Conservation (phyloP, 92 coral and sea anemone genomes). For the Anthopleura xanthogrammica region DNA sequence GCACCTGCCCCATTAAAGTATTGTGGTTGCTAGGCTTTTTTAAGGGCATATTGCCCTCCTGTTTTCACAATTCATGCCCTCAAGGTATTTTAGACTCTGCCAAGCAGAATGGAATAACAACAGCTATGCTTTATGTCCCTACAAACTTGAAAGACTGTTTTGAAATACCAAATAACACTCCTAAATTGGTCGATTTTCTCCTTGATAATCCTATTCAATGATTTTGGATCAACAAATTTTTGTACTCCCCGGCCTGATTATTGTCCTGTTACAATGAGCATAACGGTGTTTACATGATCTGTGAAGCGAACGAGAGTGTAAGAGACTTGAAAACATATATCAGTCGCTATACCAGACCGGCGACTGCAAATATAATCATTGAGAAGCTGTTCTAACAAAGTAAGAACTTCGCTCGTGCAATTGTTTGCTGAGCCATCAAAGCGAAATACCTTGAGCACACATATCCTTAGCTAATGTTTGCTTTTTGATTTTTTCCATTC, state of each 20-base stretch:
- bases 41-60: constrained; percentile 30
- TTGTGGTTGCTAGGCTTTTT: constrained; percentile 46
- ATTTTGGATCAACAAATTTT: constrained; percentile 13
- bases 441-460: constrained; percentile 71
- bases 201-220: not conserved
- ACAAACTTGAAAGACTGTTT: constrained; percentile 20
- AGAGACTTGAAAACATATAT: constrained; percentile 11
- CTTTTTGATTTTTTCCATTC: constrained; percentile 58
- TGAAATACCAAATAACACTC: constrained; percentile 12
- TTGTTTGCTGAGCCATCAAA: constrained; percentile 72
- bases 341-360: constrained; percentile 4
- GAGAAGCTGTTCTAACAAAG: constrained; percentile 18
- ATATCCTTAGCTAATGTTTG: constrained; percentile 56
- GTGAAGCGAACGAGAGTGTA: constrained; percentile 6
- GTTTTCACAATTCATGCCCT: constrained; percentile 37
- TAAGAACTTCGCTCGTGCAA: constrained; percentile 15
- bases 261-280: constrained; percentile 18
- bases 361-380: constrained; percentile 2
- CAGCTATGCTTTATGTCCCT: not conserved
- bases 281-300: constrained; percentile 37
- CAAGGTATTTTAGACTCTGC: constrained; percentile 27
- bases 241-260: not conserved
- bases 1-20: constrained; percentile 31
- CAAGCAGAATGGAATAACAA: constrained; percentile 11
- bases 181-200: constrained; percentile 7